Evolutionary conservation across 1,140 invertebrate species (phyloP).

Genomic region (Cydia fagiglandana): DNA sequence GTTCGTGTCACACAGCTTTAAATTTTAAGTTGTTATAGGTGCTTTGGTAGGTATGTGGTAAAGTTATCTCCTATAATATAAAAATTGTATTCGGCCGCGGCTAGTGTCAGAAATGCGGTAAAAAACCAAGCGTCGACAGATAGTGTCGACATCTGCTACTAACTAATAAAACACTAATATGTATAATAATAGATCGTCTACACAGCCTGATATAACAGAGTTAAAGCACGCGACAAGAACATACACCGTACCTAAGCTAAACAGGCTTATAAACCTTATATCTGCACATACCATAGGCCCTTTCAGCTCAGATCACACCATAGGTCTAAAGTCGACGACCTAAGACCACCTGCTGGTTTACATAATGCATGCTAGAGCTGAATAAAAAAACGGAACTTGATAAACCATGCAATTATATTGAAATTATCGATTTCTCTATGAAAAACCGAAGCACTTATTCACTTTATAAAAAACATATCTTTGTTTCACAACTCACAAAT

Average conservation of each 20-base stretch:
- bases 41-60: background rate
- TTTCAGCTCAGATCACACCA: slow-evolving; percentile 34
- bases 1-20: background rate
- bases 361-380: slow-evolving; percentile 37
- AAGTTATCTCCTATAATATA: background rate
- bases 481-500: background rate
- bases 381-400: slow-evolving; percentile 8
- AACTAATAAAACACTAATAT: slow-evolving; percentile 34
- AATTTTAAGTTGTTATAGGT: background rate
- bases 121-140: slow-evolving; percentile 41
- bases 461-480: background rate
- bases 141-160: slow-evolving; percentile 22
- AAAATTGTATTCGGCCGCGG: background rate
- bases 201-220: slow-evolving; percentile 25
- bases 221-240: slow-evolving; percentile 51
- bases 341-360: slow-evolving; percentile 55
- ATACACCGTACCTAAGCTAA: slow-evolving; percentile 26
- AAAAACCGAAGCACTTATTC: slow-evolving; percentile 1
- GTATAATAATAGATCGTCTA: slow-evolving; percentile 30
- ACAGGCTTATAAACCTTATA: background rate
- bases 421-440: background rate
- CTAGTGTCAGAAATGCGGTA: slow-evolving; percentile 31
- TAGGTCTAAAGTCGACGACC: slow-evolving; percentile 71
- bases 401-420: background rate
- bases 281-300: background rate